These are phyloP conservation scores for Amia ocellicauda DNA, from an alignment of 2,113 vertebrate genomes.

Conservation along the genomic window DNA sequence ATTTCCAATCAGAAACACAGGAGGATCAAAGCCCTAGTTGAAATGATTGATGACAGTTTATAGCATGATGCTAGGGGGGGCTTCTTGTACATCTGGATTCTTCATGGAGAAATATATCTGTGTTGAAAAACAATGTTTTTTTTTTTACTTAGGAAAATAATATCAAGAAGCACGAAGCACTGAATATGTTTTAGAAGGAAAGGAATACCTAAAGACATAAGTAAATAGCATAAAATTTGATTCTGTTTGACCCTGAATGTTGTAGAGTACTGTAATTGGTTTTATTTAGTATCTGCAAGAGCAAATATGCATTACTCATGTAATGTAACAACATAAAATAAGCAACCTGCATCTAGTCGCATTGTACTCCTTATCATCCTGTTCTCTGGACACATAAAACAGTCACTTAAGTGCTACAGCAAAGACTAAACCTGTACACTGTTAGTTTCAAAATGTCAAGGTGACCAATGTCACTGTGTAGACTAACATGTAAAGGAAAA, in stretches of 20 bases:
- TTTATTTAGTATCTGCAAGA: too few relatives aligned
- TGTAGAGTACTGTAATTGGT: too few relatives aligned
- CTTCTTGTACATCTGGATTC: slow-evolving; percentile 6
- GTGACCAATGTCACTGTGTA: slow-evolving; percentile 37
- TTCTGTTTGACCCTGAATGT: neutral
- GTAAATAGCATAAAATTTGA: neutral
- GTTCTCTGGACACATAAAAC: slow-evolving; percentile 7
- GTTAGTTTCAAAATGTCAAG: slow-evolving; percentile 42
- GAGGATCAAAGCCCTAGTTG: slow-evolving; percentile 17
- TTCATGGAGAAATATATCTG: slow-evolving; percentile 17
- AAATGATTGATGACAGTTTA: slow-evolving; percentile 25
- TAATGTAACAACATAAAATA: too few relatives aligned
- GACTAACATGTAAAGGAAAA: slow-evolving; percentile 33
- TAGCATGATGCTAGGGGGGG: neutral
- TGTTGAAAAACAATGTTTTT: neutral
- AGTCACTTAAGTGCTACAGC: neutral
- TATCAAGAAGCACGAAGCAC: neutral
- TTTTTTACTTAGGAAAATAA: neutral
- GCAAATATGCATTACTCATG: too few relatives aligned
- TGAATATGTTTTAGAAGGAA: neutral
- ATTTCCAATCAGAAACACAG: slow-evolving; percentile 34
- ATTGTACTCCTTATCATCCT: too few relatives aligned
- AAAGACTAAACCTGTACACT: slow-evolving; percentile 28
- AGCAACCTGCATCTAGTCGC: too few relatives aligned
- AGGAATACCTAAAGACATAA: neutral